Conservation (phyloP, 2,888 invertebrate genomes). For the Ecliptopera silaceata region DNA sequence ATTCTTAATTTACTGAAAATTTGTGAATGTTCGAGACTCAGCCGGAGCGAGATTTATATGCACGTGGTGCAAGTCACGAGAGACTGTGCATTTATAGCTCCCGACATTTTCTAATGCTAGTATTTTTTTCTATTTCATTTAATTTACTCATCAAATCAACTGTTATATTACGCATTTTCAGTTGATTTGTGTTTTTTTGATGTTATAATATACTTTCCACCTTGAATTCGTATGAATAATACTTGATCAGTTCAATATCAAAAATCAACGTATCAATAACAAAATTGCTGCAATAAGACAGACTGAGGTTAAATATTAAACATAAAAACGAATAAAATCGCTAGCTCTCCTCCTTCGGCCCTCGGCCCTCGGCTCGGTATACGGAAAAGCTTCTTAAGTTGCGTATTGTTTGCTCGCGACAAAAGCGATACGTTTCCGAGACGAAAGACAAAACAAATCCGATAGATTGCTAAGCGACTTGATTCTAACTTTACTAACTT, state of each 20-base stretch:
- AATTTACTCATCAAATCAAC: no score
- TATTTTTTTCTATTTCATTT: no score
- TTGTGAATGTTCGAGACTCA: slow-evolving; percentile 29
- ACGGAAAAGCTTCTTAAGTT: slow-evolving; percentile 35
- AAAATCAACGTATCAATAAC: no score
- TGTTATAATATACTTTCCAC: no score
- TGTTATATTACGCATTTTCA: no score
- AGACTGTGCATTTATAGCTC: no score
- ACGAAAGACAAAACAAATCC: slow-evolving; percentile 2
- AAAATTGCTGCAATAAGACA: no score
- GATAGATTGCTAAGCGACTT: neutral
- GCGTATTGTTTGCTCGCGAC: slow-evolving; percentile 30
- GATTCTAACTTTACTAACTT: neutral
- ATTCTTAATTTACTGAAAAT: slow-evolving; percentile 36
- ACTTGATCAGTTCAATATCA: no score
- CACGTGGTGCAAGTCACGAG: slow-evolving; percentile 8
- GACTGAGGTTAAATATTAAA: no score
- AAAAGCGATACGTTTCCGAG: slow-evolving; percentile 16
- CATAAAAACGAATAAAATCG: neutral
- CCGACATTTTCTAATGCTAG: no score
- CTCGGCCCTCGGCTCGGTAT: slow-evolving; percentile 3
- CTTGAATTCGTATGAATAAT: no score
- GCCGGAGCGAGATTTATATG: slow-evolving; percentile 5
- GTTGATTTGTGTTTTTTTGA: no score
- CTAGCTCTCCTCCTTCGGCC: slow-evolving; percentile 1